Conservation (phyloP, 1,140 invertebrate species). For the Ectropis grisescens region DNA sequence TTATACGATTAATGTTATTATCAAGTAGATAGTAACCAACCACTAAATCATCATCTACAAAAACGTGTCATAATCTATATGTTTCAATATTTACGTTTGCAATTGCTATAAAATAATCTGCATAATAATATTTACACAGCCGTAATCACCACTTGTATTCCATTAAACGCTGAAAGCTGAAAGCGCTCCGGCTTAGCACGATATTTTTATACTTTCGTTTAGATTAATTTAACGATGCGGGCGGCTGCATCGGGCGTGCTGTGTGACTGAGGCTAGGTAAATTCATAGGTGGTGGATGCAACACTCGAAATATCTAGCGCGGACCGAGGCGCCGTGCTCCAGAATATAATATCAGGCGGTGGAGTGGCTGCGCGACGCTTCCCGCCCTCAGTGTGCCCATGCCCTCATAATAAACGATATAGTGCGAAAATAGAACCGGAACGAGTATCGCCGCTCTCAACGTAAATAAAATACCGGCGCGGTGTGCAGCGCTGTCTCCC, state of each 20-base stretch:
- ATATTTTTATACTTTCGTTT: too few species aligned
- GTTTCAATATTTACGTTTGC: too few species aligned
- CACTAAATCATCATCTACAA: too few species aligned
- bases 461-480: conserved; percentile 56
- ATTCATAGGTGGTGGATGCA: conserved; percentile 58
- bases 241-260: conserved; percentile 47
- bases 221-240: conserved; percentile 41
- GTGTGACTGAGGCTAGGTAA: conserved; percentile 60
- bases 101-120: too few species aligned
- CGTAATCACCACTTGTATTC: too few species aligned
- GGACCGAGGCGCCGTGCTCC: conserved; percentile 55
- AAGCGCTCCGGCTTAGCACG: too few species aligned
- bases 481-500: conserved; percentile 34
- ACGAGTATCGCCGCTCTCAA: conserved; percentile 41
- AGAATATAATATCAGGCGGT: conserved; percentile 66
- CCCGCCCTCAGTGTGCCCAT: conserved; percentile 20
- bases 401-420: conserved; percentile 50
- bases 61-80: too few species aligned
- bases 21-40: too few species aligned
- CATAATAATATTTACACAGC: too few species aligned
- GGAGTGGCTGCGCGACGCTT: conserved; percentile 46
- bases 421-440: conserved; percentile 58
- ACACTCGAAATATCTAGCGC: conserved; percentile 61
- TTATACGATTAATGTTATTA: too few species aligned
- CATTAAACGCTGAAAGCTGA: too few species aligned